Base-by-base conservation (phyloP, 2,113 vertebrate genomes). In the Rhagologus leucostigma region DNA sequence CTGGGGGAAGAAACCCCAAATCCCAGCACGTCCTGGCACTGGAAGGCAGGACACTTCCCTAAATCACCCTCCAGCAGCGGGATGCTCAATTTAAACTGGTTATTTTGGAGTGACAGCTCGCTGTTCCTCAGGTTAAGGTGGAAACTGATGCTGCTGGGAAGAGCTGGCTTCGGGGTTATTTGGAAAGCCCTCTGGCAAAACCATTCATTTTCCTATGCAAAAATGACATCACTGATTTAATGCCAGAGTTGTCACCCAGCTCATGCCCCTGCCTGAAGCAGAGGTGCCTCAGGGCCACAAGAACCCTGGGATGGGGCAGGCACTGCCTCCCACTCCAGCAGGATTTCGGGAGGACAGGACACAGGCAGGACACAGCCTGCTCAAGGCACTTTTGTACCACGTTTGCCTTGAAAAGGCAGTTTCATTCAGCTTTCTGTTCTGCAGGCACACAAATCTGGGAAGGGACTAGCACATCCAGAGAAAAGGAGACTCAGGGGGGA, bases 231-330 rank as follows among this genome's bases (percentile, higher is more conserved):
- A 2, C 35, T 5, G 6, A 69, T 35, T 35, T 46, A 53, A 41
- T 1, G 5, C 12, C 29, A 55, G 35, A 29, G 19, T 1, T 32
- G 64, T 29, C 59, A 39, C 19, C 27, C 42, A 17, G 41, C 13
- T 73, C 62, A 42, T 1, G 1, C 5, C 42, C 27, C 50, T 30
- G 42, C n/a, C 47, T 49, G 16, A 65, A 41, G 57, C 52, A 44
- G 41, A 22, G 3, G 0, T 0, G 0, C 5, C 7, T 26, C 8
- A 23, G n/a, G 47, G 42, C 47, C 12, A 11, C n/a, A 21, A 4
- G 33, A 47, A 21, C 9, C 26, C 44, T 1, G 3, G 7, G 15
- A 19, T 20, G 8, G 20, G 64, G 17, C 11, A 17, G 4, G 24
- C 9, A n/a, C 27, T 0, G 0, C 20, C 57, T 50, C 68, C 53